Evolutionary conservation across 1,140 invertebrate genomes (phyloP).

Genomic region (Cydia fagiglandana): DNA sequence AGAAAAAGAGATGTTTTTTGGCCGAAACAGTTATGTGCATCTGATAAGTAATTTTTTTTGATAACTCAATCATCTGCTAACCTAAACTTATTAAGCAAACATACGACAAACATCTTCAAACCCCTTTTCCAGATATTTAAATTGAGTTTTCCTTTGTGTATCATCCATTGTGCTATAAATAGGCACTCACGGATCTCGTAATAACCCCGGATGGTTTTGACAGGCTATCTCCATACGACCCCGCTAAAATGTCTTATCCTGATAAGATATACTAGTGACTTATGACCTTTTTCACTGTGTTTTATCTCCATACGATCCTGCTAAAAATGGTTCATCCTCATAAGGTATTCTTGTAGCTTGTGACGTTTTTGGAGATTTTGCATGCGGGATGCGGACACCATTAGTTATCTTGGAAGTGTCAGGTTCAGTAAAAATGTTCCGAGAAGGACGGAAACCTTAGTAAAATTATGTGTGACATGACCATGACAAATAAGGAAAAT

Average conservation of each 20-base stretch:
- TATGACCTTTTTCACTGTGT: not conserved
- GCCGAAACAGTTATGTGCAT: no score
- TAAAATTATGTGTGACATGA: not conserved
- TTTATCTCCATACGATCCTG: no score
- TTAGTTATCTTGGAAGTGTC: constrained; percentile 1
- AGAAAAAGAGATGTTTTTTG: no score
- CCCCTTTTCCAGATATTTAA: not conserved
- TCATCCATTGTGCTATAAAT: not conserved
- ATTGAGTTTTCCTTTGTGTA: constrained; percentile 4
- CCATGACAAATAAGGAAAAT: not conserved
- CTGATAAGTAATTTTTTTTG: no score
- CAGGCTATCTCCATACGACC: not conserved
- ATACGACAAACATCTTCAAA: not conserved
- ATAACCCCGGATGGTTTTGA: constrained; percentile 3
- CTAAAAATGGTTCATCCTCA: no score
- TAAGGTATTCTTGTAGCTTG: no score
- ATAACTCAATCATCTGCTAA: no score
- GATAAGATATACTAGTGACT: not conserved
- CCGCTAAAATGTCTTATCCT: not conserved
- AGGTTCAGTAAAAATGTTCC: not conserved
- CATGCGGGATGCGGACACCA: not conserved
- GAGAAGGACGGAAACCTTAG: not conserved
- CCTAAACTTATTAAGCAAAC: no score
- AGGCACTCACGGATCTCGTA: not conserved
- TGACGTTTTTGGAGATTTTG: not conserved